Conservation (phyloP, 2,113 vertebrate genomes). For the Alectura lathami region DNA sequence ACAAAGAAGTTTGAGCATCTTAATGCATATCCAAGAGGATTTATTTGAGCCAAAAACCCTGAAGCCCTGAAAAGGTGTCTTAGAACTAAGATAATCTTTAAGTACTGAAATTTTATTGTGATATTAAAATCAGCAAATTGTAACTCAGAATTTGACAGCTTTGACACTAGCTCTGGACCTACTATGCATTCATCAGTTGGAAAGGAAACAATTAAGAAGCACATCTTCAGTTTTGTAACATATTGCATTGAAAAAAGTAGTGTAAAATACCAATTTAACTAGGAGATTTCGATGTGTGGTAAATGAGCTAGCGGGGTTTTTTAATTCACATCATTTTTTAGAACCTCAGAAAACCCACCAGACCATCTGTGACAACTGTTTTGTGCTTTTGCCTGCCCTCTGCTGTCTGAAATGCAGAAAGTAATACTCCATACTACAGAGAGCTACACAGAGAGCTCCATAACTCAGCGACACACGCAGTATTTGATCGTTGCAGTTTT, state of each 20-base stretch:
- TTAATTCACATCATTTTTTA: not conserved
- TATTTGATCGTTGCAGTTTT: not conserved
- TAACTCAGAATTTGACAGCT: not conserved
- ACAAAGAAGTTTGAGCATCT: not conserved
- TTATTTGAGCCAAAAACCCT: not conserved
- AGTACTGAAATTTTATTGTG: not conserved
- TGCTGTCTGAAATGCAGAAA: constrained; percentile 13
- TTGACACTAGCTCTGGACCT: not conserved
- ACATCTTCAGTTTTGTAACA: not conserved
- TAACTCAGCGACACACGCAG: fast-evolving
- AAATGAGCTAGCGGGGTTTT: fast-evolving
- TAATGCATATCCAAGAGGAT: not conserved
- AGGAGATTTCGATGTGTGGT: not conserved
- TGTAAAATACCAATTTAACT: not conserved
- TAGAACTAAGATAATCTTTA: not conserved
- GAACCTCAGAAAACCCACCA: not conserved
- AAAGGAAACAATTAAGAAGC: not conserved
- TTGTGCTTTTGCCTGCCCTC: not conserved
- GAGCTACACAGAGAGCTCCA: not conserved
- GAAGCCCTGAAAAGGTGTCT: not conserved
- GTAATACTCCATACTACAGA: not conserved
- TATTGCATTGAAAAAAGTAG: fast-evolving
- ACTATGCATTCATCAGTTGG: not conserved
- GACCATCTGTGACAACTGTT: not conserved
- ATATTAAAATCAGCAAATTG: not conserved